phyloP scores from a whole-genome alignment of 2,113 vertebrate species.

The Ciconia boyciana region DNA sequence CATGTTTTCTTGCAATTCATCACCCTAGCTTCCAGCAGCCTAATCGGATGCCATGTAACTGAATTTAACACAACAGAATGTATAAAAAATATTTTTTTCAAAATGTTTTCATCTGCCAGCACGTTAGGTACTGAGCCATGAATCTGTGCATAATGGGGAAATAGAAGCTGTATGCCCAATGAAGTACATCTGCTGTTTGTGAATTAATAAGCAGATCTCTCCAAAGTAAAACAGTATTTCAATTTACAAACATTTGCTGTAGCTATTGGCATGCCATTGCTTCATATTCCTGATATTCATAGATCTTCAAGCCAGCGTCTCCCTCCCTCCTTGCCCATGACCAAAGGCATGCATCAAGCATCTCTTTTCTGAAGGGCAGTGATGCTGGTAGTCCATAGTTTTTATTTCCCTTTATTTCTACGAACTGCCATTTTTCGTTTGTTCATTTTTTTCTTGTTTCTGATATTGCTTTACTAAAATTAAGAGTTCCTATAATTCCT shows the following conservation, averaged over 20 bases:
- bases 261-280: background rate
- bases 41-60: conserved; percentile 18
- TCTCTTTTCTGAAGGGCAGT: background rate
- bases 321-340: background rate
- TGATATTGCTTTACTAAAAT: background rate
- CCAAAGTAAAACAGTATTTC: conserved; percentile 56
- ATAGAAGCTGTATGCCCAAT: conserved; percentile 11
- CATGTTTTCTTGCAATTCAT: conserved; percentile 39
- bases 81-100: conserved; percentile 52
- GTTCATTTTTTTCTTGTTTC: background rate
- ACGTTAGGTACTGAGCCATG: conserved; percentile 52
- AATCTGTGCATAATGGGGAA: conserved; percentile 58
- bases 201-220: conserved; percentile 53
- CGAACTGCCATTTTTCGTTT: background rate
- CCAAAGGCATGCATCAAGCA: background rate
- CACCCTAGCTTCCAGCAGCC: conserved; percentile 5
- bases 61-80: conserved; percentile 60
- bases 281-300: background rate
- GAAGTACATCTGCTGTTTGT: conserved; percentile 48
- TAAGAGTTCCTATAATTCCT: background rate
- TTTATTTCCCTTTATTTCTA: background rate
- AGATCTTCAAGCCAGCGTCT: conserved; percentile 10
- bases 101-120: conserved; percentile 50
- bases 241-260: conserved; percentile 54
- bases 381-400: background rate